These are phyloP conservation scores for Thyatira batis DNA, from an alignment of 2,888 invertebrate genomes.

Conservation along the genomic window DNA sequence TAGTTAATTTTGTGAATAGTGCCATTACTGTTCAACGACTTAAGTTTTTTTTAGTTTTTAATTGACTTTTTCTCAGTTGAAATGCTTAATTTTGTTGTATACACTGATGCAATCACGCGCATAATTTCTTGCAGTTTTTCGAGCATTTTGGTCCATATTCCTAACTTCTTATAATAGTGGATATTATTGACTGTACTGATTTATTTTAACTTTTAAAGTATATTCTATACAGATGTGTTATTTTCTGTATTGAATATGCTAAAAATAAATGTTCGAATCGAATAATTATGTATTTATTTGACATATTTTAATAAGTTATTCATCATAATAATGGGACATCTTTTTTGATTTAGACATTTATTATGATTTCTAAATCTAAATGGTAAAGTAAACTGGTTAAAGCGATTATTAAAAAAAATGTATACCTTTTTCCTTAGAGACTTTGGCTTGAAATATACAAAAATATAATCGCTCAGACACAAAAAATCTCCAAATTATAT, in stretches of 20 bases:
- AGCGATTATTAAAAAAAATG: too few relatives aligned
- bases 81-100: neutral
- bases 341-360: too few relatives aligned
- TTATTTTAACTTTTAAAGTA: conserved; percentile 13
- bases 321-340: too few relatives aligned
- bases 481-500: neutral
- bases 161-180: conserved; percentile 20
- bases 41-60: conserved; percentile 15
- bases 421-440: too few relatives aligned
- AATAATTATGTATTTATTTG: too few relatives aligned
- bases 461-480: neutral
- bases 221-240: too few relatives aligned
- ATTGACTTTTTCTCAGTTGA: conserved; percentile 6
- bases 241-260: neutral
- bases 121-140: neutral
- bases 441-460: neutral
- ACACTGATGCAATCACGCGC: neutral
- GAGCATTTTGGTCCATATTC: conserved; percentile 12
- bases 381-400: too few relatives aligned
- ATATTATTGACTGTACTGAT: conserved; percentile 33
- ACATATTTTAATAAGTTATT: too few relatives aligned
- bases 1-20: conserved; percentile 46
- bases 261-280: neutral
- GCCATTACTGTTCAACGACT: conserved; percentile 35
- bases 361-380: too few relatives aligned